Evolutionary conservation across 2,888 invertebrate species (phyloP).

Genomic region (Meandrusa payeni): DNA sequence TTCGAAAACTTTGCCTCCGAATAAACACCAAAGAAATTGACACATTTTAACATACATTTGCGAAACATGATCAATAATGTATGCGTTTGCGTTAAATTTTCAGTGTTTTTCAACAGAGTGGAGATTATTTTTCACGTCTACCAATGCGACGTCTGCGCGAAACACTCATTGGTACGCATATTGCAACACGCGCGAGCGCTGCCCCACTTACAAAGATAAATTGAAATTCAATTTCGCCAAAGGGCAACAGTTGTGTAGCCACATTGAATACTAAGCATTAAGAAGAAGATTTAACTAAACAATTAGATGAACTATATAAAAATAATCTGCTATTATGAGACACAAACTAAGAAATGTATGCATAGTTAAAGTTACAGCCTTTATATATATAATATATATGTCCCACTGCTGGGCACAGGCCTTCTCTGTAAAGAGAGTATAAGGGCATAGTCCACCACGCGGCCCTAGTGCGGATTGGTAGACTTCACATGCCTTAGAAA

Average conservation of each 20-base stretch:
- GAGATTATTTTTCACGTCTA: conserved; percentile 32
- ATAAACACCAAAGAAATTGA: conserved; percentile 13
- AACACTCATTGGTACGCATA: conserved; percentile 59
- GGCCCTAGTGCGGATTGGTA: too few species aligned
- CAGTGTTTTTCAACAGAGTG: conserved; percentile 24
- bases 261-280: conserved; percentile 43
- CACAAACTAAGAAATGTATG: too few species aligned
- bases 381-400: too few species aligned
- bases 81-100: conserved; percentile 23
- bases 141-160: conserved; percentile 49
- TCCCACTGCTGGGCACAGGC: too few species aligned
- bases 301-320: background rate
- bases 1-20: conserved; percentile 1
- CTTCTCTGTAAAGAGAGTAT: too few species aligned
- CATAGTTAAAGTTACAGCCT: too few species aligned
- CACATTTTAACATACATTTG: conserved; percentile 18
- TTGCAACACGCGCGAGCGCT: conserved; percentile 59
- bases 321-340: too few species aligned
- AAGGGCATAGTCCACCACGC: too few species aligned
- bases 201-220: conserved; percentile 72
- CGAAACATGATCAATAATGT: conserved; percentile 19
- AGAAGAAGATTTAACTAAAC: conserved; percentile 10
- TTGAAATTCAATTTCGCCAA: conserved; percentile 76
- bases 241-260: conserved; percentile 59
- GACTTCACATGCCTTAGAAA: too few species aligned